Percentiles rank a stretch among this genome's conserved stretches.
These are phyloP conservation scores for Sitobion miscanthi DNA, from an alignment of 1,140 invertebrate species.

Conservation along the genomic window DNA sequence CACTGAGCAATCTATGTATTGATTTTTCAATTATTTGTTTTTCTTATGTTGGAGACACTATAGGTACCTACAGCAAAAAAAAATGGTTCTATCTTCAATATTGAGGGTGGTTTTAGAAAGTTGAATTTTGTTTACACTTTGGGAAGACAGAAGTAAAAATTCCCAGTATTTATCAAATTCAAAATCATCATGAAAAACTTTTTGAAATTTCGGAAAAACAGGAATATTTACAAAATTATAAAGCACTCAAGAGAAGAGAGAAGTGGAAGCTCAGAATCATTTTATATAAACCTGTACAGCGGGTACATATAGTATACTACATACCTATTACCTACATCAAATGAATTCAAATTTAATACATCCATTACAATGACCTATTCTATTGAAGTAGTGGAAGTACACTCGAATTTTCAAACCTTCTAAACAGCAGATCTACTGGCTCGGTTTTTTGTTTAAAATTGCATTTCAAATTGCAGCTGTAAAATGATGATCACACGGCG, in stretches of 20 bases:
- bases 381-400: neutral
- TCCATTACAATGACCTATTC: neutral
- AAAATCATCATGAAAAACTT: no score
- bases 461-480: neutral
- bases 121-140: neutral
- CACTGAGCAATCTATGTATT: neutral
- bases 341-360: neutral
- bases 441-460: neutral
- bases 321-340: no score
- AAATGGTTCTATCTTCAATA: neutral
- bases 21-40: neutral
- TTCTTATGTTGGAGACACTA: neutral
- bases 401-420: neutral
- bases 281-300: no score
- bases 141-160: no score
- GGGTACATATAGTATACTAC: no score
- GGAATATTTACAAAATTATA: no score
- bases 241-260: no score
- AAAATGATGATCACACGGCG: neutral
- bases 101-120: neutral
- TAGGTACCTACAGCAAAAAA: neutral
- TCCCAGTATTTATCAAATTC: no score
- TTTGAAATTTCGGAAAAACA: no score
- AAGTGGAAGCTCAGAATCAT: no score
- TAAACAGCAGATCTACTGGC: neutral